These are phyloP conservation scores for Lycophotia porphyrea DNA, from an alignment of 2,888 invertebrate species.

Conservation along the genomic window DNA sequence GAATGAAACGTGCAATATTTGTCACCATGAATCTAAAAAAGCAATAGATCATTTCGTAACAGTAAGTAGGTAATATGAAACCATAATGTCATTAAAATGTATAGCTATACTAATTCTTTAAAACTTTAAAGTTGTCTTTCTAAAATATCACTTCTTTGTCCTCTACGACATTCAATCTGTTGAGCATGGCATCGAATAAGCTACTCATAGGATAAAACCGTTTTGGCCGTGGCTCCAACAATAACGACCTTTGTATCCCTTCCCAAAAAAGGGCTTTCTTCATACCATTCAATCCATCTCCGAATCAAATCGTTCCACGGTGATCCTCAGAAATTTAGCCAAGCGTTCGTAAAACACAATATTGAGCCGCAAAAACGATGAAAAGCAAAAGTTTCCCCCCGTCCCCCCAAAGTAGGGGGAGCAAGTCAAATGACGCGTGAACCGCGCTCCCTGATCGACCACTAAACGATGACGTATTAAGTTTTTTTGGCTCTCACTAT, in stretches of 20 bases:
- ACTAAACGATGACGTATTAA: constrained; percentile 74
- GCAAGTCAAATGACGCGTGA: constrained; percentile 72
- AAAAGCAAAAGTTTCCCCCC: constrained; percentile 65
- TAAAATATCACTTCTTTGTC: not conserved
- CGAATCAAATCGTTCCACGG: constrained; percentile 62
- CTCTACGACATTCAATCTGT: constrained; percentile 2
- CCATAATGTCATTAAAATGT: not conserved
- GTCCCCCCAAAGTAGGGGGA: constrained; percentile 35
- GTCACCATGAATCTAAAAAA: not conserved
- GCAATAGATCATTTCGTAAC: not conserved
- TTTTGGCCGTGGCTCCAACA: constrained; percentile 27
- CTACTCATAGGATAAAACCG: constrained; percentile 2
- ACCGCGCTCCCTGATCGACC: constrained; percentile 62
- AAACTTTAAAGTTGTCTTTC: not conserved
- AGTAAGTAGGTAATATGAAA: not conserved
- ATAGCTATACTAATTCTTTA: not conserved
- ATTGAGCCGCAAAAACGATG: constrained; percentile 68
- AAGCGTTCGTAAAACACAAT: constrained; percentile 69
- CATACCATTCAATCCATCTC: constrained; percentile 62
- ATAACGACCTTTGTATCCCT: constrained; percentile 50
- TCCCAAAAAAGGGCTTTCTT: constrained; percentile 37
- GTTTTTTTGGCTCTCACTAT: constrained; percentile 67
- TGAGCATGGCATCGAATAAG: not conserved
- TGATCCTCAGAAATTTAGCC: constrained; percentile 62
- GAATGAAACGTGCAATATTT: not conserved